A percentile compares a stretch with the other conserved stretches of the same genome.
Conservation (phyloP, 2,113 vertebrate genomes). For the Capreolus pygargus region DNA sequence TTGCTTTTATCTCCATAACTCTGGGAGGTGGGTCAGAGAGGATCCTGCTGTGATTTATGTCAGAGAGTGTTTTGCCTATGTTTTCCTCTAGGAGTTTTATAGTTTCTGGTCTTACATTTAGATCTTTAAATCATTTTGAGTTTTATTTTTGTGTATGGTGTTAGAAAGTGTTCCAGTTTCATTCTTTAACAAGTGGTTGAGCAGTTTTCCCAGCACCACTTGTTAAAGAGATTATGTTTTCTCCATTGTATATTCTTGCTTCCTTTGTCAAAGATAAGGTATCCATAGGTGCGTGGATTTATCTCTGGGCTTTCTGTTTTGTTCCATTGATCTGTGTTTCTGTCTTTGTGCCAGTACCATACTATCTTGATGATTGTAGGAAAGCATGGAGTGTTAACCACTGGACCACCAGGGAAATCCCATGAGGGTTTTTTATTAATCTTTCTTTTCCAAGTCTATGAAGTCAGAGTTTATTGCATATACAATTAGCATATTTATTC, state of each 20-base stretch:
- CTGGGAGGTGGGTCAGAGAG: background rate
- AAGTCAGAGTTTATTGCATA: background rate
- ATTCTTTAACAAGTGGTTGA: background rate
- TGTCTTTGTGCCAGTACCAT: background rate
- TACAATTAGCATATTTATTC: background rate
- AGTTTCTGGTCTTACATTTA: background rate
- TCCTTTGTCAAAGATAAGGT: background rate
- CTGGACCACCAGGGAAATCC: background rate
- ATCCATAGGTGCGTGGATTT: rapidly evolving
- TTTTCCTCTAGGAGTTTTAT: background rate
- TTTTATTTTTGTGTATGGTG: background rate
- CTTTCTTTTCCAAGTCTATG: background rate
- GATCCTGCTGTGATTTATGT: background rate
- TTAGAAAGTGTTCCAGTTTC: background rate
- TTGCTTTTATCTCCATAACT: background rate
- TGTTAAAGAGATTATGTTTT: background rate
- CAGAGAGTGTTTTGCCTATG: background rate
- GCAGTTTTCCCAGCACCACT: background rate
- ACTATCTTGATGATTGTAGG: background rate
- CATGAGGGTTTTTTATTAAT: background rate
- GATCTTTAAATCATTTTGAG: background rate
- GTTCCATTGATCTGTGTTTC: background rate
- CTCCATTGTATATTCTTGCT: background rate
- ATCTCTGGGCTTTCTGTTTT: background rate
- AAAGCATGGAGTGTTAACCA: background rate